Base-by-base conservation (phyloP, 2,888 invertebrate species). In the Tortrix viridana region DNA sequence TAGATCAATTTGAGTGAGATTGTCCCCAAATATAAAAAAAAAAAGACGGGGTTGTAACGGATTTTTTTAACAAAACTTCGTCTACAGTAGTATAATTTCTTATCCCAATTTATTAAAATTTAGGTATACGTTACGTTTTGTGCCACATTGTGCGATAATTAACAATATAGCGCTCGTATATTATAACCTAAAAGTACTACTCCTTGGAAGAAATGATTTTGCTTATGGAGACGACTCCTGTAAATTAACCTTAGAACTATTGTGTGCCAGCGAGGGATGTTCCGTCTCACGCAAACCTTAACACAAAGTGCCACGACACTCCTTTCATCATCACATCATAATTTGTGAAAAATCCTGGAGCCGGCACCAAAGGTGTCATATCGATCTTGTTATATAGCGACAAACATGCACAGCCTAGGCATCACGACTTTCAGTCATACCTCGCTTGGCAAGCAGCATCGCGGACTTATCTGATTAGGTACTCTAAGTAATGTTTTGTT, bases 191-290 rank as follows among this genome's bases (percentile, higher is more conserved):
- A 56, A 16, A 26, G 32, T 50, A 47, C 62, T 63, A 63, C 62
- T 32, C 22, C 38, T 47, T 57, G 62, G 62, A 63, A 63, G 62
- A 63, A 63, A 46, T 22, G 62, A 63, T 63, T 63, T 57, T 52
- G 56, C 50, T 41, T 57, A 22, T 47, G 53, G 60, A 57, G 46
- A 32, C 12, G 50, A 46, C 46, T 52, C 43, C 56, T 48, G 55
- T 43, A 56, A 56, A 62, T 53, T 46, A 52, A 62, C n/a, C 61
- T 62, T 56, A 56, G n/a, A 14, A 32, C 60, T 61, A 61, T 61
- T 62, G 44, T 44, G 7, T 56, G 56, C 50, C 61, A 62, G 56
- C 61, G 61, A 62, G 55, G 44, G 49, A 16, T 50, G 43, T 44
- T 61, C 55, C 41, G 44, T 55, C 32, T 55, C 41, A 53, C 26